Evolutionary conservation across 1,140 invertebrate genomes (phyloP).

Genomic region (Caenorhabditis remanei): DNA sequence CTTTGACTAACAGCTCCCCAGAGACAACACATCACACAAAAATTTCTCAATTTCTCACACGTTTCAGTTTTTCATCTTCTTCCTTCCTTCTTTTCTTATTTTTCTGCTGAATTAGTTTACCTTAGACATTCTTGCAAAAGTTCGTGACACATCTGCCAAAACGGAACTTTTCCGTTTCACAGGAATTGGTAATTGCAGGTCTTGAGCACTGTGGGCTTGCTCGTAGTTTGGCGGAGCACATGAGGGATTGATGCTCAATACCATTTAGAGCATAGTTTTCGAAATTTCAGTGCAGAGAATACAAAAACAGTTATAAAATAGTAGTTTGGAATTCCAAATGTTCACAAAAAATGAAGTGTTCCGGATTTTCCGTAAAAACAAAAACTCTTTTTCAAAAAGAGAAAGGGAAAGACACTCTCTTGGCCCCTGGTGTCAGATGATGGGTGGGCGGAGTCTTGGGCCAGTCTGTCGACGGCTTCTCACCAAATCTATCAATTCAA

Average conservation of each 20-base stretch:
- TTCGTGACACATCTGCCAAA: slow-evolving; percentile 42
- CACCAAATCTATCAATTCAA: slow-evolving; percentile 43
- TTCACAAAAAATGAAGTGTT: background rate
- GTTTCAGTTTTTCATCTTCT: background rate
- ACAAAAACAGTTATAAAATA: background rate
- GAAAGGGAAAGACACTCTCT: background rate
- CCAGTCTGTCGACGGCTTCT: slow-evolving; percentile 35
- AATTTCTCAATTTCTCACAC: slow-evolving; percentile 16
- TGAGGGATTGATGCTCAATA: slow-evolving; percentile 41
- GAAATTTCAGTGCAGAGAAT: background rate
- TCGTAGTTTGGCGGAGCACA: slow-evolving; percentile 50
- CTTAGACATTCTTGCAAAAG: slow-evolving; percentile 30
- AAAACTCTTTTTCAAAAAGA: background rate
- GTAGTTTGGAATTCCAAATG: background rate
- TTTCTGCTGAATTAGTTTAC: background rate
- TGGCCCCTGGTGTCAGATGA: slow-evolving; percentile 26
- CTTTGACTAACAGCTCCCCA: background rate
- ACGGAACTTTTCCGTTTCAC: slow-evolving; percentile 22
- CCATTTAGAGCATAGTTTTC: slow-evolving; percentile 37
- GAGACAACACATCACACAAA: slow-evolving; percentile 1
- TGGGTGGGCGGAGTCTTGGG: slow-evolving; percentile 11
- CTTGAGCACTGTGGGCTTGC: background rate
- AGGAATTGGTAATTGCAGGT: slow-evolving; percentile 6
- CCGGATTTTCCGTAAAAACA: background rate
- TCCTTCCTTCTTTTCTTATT: background rate